phyloP scores from a whole-genome alignment of 2,888 invertebrate genomes.

The Malachius bipustulatus region DNA sequence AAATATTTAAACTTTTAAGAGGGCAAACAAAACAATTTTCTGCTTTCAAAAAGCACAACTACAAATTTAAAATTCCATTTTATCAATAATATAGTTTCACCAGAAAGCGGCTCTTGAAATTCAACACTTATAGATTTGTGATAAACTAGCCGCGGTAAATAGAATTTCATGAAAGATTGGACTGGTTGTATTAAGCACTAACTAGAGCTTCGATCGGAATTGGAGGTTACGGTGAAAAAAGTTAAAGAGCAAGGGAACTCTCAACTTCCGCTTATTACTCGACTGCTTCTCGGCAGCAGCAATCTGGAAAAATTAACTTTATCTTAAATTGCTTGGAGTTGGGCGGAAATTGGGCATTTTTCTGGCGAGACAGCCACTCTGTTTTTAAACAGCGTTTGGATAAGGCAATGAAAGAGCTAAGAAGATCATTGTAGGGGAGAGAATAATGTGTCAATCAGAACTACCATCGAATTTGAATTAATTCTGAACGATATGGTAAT shows the following conservation, averaged over 20 bases:
- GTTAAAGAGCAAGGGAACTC: constrained; percentile 13
- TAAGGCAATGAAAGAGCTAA: constrained; percentile 20
- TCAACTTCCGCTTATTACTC: constrained; percentile 21
- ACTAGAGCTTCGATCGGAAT: too few species aligned
- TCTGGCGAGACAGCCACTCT: constrained; percentile 19
- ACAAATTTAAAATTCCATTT: too few species aligned
- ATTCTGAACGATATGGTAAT: constrained; percentile 28
- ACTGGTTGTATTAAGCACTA: too few species aligned
- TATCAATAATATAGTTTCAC: too few species aligned
- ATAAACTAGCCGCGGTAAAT: too few species aligned
- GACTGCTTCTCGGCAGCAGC: constrained; percentile 16
- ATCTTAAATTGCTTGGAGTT: constrained; percentile 23
- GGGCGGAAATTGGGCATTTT: constrained; percentile 24
- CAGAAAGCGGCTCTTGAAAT: too few species aligned
- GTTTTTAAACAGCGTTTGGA: constrained; percentile 23
- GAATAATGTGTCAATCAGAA: constrained; percentile 31
- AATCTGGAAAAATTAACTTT: constrained; percentile 24
- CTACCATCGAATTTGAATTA: constrained; percentile 20
- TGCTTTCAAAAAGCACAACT: too few species aligned
- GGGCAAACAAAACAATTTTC: too few species aligned
- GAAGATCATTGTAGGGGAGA: constrained; percentile 13
- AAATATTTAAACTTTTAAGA: too few species aligned
- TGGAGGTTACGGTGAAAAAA: too few species aligned
- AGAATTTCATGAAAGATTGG: too few species aligned
- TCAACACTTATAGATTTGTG: too few species aligned